These are phyloP conservation scores for Xylota segnis DNA, from an alignment of 2,888 invertebrate species.

Conservation along the genomic window DNA sequence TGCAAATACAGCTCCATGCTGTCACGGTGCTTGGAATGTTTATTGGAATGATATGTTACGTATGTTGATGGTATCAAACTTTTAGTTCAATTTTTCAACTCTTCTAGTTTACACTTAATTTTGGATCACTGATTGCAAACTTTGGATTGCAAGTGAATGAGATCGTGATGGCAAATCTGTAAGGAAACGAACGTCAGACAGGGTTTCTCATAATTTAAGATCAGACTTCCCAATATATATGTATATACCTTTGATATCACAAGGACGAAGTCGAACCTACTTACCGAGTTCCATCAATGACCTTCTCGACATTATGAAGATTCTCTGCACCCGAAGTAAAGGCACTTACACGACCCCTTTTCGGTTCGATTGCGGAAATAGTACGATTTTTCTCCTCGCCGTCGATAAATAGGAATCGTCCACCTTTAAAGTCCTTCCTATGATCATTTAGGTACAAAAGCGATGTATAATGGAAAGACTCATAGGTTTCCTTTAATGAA, in stretches of 20 bases:
- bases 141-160: conserved; percentile 93
- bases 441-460: conserved; percentile 92
- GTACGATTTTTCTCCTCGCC: conserved; percentile 87
- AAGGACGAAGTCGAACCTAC: background rate
- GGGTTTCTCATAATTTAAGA: too few species aligned
- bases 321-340: conserved; percentile 96
- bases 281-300: conserved; percentile 87
- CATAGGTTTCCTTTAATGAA: conserved; percentile 90
- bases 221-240: too few species aligned
- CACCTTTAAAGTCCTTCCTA: conserved; percentile 91
- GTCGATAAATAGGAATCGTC: conserved; percentile 92
- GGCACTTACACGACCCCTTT: conserved; percentile 91
- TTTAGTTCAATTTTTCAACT: too few species aligned
- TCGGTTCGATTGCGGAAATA: conserved; percentile 89
- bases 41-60: conserved; percentile 62
- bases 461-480: conserved; percentile 94
- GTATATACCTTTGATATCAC: too few species aligned
- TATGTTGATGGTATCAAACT: background rate
- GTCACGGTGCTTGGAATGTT: conserved; percentile 12
- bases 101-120: conserved; percentile 62
- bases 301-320: conserved; percentile 92
- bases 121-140: conserved; percentile 88
- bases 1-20: conserved; percentile 4
- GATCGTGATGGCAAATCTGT: conserved; percentile 92
- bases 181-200: conserved; percentile 33